Percentiles rank a stretch among this genome's conserved stretches.
Conservation (phyloP, 2,113 vertebrate genomes). For the Ptilonorhynchus violaceus region DNA sequence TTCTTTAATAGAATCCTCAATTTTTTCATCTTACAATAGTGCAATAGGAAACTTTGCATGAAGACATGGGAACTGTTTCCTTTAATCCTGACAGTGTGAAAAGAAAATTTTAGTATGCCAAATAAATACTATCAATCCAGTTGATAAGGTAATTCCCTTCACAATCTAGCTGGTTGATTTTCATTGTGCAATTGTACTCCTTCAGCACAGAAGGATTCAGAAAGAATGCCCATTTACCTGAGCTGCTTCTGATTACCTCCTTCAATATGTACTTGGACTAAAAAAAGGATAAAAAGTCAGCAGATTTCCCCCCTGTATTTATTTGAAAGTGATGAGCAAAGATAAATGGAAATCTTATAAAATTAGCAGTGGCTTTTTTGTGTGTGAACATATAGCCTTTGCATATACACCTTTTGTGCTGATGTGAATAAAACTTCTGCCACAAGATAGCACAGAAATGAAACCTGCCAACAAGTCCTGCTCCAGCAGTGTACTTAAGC, state of each 20-base stretch:
- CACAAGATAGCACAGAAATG: not conserved
- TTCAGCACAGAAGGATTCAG: not conserved
- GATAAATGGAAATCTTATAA: not conserved
- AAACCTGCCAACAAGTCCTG: not conserved
- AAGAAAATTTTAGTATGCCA: not conserved
- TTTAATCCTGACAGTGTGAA: not conserved
- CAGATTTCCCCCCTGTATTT: not conserved
- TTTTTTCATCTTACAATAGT: not conserved
- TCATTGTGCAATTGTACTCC: not conserved
- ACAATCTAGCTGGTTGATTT: not conserved
- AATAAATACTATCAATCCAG: not conserved
- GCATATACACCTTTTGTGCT: not conserved
- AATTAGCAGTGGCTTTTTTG: not conserved
- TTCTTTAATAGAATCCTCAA: not conserved
- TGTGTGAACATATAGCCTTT: not conserved
- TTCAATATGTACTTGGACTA: not conserved
- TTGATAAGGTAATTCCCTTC: not conserved
- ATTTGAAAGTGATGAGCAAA: not conserved
- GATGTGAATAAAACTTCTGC: not conserved
- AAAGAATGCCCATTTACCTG: not conserved
- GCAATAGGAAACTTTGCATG: not conserved
- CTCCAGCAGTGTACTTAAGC: not conserved
- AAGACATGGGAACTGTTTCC: not conserved
- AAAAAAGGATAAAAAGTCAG: not conserved
- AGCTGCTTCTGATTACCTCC: not conserved